These are phyloP conservation scores for Campoletis sonorensis DNA, from an alignment of 1,140 invertebrate species.

Conservation along the genomic window DNA sequence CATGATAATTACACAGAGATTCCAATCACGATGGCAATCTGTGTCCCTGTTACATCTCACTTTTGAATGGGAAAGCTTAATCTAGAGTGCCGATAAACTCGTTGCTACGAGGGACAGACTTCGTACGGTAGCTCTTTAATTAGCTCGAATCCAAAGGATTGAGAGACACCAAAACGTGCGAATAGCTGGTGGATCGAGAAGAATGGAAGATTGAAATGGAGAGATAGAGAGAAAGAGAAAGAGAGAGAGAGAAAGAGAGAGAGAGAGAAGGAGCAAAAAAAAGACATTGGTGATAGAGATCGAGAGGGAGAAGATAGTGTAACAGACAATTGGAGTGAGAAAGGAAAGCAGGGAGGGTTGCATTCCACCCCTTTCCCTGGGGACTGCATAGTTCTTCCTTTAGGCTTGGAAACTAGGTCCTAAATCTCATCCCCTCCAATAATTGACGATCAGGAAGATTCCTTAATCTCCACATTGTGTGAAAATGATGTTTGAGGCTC, in stretches of 20 bases:
- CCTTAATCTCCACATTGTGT: too few species aligned
- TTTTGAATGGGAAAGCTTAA: not conserved
- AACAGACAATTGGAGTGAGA: not conserved
- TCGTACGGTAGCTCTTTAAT: not conserved
- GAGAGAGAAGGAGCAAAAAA: not conserved
- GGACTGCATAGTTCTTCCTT: constrained; percentile 1
- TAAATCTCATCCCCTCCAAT: not conserved
- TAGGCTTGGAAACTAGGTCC: not conserved
- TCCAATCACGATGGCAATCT: too few species aligned
- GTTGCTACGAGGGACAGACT: not conserved
- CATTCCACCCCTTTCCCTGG: not conserved
- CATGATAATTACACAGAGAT: too few species aligned
- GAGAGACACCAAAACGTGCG: not conserved
- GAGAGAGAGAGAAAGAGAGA: not conserved
- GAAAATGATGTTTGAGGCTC: too few species aligned
- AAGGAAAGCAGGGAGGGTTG: not conserved
- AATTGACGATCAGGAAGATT: not conserved
- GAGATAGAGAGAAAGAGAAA: not conserved
- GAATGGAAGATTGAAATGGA: not conserved
- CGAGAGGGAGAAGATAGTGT: constrained; percentile 1
- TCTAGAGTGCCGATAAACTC: not conserved
- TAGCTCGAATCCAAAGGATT: not conserved
- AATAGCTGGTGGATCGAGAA: not conserved
- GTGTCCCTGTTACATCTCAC: not conserved
- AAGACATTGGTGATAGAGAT: constrained; percentile 12